Base-by-base conservation (phyloP, 2,113 vertebrate species). In the Gadus chalcogrammus region DNA sequence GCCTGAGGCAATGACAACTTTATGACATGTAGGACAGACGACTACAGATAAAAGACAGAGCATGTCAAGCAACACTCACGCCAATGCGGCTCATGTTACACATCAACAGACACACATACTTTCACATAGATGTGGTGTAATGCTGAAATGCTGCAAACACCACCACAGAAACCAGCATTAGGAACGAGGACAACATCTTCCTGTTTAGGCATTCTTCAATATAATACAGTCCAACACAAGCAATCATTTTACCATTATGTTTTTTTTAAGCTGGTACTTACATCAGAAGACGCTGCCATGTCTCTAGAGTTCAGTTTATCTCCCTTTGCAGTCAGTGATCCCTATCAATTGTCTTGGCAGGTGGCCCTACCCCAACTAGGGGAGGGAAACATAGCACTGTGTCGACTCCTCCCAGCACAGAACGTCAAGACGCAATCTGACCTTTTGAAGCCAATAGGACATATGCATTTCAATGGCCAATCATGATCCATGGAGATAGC, bases 351-450 rank as follows among this genome's bases (percentile, higher is more conserved):
- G 15, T 59, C 59, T 61, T 64, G 72, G 78, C 56, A 59, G 18
- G 69, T 17, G 12, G 4, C 59, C 31, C 52, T 68, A 5, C 67
- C 70, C 38, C 18, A 59, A 68, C 15, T 77, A 15, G 59, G 63
- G 0, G 0, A 71, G 71, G 79, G 71, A 68, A 72, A 64, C 42
- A 13, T 13, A 48, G 42, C 42, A 2, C 12, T 48, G 42, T 48
- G 42, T 4, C 28, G 76, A 75, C 85, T 82, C 82, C 81, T 66
- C 87, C 87, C 78, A 63, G 18, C 22, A 17, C 20, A n/a, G 11
- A 55, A 24, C 5, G 42, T 13, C 55, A 35, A 5, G 27, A 55
- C 42, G 63, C 18, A 68, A 48, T 48, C 42, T 48, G 65, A 75
- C 58, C 55, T 68, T 73, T 48, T 65, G 24, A 61, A 74, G 63